Evolutionary conservation across 92 coral and sea anemone genomes (phyloP).

Genomic region (Isaurus tuberculatus): DNA sequence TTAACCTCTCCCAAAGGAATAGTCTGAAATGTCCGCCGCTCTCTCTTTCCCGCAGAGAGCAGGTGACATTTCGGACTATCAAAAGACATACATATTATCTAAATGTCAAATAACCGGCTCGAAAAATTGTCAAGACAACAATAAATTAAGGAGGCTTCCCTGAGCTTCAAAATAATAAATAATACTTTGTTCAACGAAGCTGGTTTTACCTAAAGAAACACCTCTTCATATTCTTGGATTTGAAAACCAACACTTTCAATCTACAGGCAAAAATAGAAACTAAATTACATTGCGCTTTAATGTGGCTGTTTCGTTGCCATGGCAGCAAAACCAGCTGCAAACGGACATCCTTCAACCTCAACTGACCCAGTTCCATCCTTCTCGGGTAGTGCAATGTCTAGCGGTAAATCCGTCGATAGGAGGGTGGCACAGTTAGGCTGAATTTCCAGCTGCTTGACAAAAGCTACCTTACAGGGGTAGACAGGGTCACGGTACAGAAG

Average conservation of each 20-base stretch:
- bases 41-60: no score
- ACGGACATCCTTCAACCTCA: not conserved
- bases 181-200: no score
- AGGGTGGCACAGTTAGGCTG: slow-evolving; percentile 4
- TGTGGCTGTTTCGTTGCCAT: not conserved
- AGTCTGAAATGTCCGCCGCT: no score
- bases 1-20: no score
- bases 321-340: slow-evolving; percentile 7
- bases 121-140: no score
- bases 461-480: slow-evolving; percentile 50
- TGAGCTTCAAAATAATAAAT: no score
- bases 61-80: no score
- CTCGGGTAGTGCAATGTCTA: not conserved
- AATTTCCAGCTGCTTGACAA: slow-evolving; percentile 48
- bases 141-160: no score
- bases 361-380: not conserved
- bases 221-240: no score
- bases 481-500: slow-evolving; percentile 71
- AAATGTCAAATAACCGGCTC: no score
- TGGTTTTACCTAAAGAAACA: no score
- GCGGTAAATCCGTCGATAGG: not conserved
- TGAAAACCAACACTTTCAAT: not conserved
- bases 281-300: not conserved
- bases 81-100: no score
- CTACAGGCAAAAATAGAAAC: not conserved